Evolutionary conservation across 2,888 invertebrate genomes (phyloP).

Genomic region (Hydroisotoma schaefferi): DNA sequence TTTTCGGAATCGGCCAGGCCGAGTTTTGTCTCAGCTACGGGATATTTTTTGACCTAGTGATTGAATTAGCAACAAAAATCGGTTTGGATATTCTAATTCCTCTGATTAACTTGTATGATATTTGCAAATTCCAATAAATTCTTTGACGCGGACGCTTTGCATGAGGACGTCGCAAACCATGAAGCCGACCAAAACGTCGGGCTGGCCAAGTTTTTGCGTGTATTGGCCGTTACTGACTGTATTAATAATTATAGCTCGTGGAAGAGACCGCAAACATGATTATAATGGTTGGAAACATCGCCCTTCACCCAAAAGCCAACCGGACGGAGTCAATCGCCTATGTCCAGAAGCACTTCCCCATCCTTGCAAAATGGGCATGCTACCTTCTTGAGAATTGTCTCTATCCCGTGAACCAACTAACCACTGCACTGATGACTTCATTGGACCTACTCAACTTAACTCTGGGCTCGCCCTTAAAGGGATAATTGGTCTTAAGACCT

Average conservation of each 20-base stretch:
- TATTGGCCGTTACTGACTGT: too few relatives aligned
- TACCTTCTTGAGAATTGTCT: conserved; percentile 38
- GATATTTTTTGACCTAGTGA: too few relatives aligned
- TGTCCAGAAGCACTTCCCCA: conserved; percentile 23
- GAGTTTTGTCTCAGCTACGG: too few relatives aligned
- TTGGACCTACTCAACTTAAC: conserved; percentile 43
- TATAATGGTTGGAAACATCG: conserved; percentile 34
- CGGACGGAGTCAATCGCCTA: conserved; percentile 15
- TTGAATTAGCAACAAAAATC: too few relatives aligned
- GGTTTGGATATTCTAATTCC: too few relatives aligned
- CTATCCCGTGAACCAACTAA: conserved; percentile 43
- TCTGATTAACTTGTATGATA: too few relatives aligned
- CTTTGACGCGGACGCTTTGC: too few relatives aligned
- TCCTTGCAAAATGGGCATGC: conserved; percentile 34
- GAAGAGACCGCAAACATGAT: conserved; percentile 45
- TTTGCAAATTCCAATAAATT: too few relatives aligned
- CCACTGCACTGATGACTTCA: conserved; percentile 44
- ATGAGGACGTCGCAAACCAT: too few relatives aligned
- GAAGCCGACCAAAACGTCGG: too few relatives aligned
- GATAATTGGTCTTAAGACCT: conserved; percentile 38
- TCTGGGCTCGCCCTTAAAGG: conserved; percentile 45
- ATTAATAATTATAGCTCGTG: conserved; percentile 36
- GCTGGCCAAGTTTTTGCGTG: too few relatives aligned
- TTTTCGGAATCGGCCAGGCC: too few relatives aligned
- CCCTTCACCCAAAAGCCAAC: conserved; percentile 30